Base-by-base conservation (phyloP, 2,113 vertebrate species). In the Columbina picui region DNA sequence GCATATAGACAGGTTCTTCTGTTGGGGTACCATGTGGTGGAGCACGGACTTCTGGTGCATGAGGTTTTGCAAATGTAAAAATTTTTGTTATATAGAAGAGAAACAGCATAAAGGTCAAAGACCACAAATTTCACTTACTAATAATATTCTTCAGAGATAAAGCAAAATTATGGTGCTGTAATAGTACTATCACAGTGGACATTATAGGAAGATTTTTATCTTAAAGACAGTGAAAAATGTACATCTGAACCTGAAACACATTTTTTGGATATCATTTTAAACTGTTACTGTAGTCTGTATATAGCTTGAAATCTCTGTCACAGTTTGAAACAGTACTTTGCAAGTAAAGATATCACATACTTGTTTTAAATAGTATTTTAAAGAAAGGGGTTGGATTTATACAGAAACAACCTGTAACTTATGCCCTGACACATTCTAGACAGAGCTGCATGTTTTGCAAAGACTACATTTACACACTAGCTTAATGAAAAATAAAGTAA, bases 281-380 rank as follows among this genome's bases (percentile, higher is more conserved):
- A 73, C 26, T 69, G 43, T 56, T 67, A 43, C 11, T 59, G 30
- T 73, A 49, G 20, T 68, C 43, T 77, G 14, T 32, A 53, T 32
- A 53, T 27, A 61, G n/a, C 30, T 78, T 73, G 32, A 82, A 53
- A 82, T 77, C 38, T 68, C 29, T 50, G 29, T 7, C 69, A n/a
- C 39, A 75, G 43, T 78, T 74, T 82, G 36, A 67, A 84, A 73
- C 7, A 19, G 12, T 27, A 34, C 63, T 55, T 68, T 78, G 55
- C 39, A 85, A 70, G 49, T 41, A 65, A 84, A 84, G 20, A 34
- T 52, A 73, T 3, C 68, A 60, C 16, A 52, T 9, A 32, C 8
- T 59, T 84, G 30, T n/a, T 84, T 84, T 50, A 70, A 65, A 67
- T 27, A 77, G 18, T n/a, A 50, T 73, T 82, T 80, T 86, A 78